Conservation (phyloP, 2,888 invertebrate species). For the Drosophila formosana region DNA sequence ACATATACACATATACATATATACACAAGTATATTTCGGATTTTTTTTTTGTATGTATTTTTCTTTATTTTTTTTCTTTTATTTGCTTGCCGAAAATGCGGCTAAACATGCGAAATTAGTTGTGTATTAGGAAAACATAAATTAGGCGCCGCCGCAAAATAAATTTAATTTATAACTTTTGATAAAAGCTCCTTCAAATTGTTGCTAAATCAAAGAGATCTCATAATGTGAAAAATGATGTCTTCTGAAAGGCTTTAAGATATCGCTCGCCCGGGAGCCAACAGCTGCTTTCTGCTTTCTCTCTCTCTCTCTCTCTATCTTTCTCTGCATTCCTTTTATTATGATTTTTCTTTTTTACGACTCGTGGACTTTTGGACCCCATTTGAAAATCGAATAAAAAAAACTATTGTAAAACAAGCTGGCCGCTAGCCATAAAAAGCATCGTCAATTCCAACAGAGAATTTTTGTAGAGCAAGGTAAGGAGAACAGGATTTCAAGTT, state of each 20-base stretch:
- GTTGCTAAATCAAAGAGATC: conserved; percentile 56
- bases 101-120: conserved; percentile 71
- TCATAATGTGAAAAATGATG: conserved; percentile 29
- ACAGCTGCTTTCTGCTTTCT: conserved; percentile 47
- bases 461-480: conserved; percentile 7
- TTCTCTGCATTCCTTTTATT: conserved; percentile 9
- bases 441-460: background rate
- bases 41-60: conserved; percentile 3
- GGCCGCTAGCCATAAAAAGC: conserved; percentile 19
- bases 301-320: background rate
- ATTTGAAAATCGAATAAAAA: background rate
- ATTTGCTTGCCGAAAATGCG: conserved; percentile 20
- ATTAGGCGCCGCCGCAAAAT: conserved; percentile 65
- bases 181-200: conserved; percentile 60
- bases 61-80: conserved; percentile 20
- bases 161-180: conserved; percentile 71
- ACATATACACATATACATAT: conserved; percentile 20
- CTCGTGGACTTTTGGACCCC: conserved; percentile 10
- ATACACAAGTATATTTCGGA: conserved; percentile 6
- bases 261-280: conserved; percentile 25
- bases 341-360: conserved; percentile 28
- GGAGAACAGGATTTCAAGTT: background rate
- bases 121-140: conserved; percentile 76
- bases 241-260: conserved; percentile 27
- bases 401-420: conserved; percentile 27